These are phyloP conservation scores for Gymnorhina tibicen DNA, from an alignment of 2,113 vertebrate species.

Conservation along the genomic window DNA sequence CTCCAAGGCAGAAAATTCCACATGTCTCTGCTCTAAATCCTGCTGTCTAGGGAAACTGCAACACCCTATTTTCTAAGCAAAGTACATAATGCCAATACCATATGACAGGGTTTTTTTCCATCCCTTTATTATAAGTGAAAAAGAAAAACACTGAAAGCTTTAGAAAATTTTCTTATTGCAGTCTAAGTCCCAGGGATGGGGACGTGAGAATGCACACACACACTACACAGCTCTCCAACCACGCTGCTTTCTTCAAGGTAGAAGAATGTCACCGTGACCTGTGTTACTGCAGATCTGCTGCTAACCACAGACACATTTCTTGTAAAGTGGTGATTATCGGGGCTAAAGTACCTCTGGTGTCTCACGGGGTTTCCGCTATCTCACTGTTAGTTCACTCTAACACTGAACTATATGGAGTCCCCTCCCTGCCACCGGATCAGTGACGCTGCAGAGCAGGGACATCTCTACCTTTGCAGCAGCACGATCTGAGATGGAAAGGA, in stretches of 20 bases:
- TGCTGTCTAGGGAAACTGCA: not conserved
- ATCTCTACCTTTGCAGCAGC: not conserved
- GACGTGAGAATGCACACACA: not conserved
- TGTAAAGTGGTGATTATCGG: not conserved
- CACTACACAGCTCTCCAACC: not conserved
- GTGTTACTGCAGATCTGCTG: not conserved
- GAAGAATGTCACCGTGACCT: not conserved
- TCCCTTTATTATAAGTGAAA: not conserved
- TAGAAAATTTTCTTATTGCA: not conserved
- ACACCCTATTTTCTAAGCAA: not conserved
- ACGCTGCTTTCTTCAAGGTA: not conserved
- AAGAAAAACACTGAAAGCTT: not conserved
- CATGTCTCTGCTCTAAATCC: not conserved
- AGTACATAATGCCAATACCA: not conserved
- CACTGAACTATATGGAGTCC: not conserved
- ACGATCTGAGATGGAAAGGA: not conserved
- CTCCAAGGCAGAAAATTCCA: not conserved
- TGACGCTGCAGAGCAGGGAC: not conserved
- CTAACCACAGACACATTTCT: not conserved
- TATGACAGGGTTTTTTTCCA: not conserved
- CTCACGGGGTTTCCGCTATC: not conserved
- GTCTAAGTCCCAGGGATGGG: not conserved
- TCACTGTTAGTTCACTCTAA: not conserved
- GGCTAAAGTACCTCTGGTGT: not conserved
- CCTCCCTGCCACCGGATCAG: accelerated